These are phyloP conservation scores for Hirtodrosophila histrioides DNA, from an alignment of 2,888 invertebrate species.

Conservation along the genomic window DNA sequence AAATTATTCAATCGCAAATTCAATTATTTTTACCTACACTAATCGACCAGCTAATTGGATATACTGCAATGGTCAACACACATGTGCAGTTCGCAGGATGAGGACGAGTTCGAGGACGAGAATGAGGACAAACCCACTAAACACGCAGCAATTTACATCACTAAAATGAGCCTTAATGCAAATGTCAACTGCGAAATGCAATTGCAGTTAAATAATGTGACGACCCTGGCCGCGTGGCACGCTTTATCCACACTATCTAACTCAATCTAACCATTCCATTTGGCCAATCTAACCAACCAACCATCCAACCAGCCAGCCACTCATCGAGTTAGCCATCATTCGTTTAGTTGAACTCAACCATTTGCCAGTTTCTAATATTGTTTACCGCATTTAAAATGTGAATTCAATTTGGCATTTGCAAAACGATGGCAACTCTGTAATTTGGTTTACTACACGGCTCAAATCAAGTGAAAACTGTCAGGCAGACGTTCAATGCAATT, in stretches of 20 bases:
- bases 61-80: slow-evolving; percentile 1
- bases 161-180: slow-evolving; percentile 32
- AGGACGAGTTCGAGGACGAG: neutral
- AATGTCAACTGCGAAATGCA: slow-evolving; percentile 14
- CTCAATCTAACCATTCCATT: neutral
- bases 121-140: slow-evolving; percentile 9
- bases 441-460: slow-evolving; percentile 36
- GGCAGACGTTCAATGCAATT: slow-evolving; percentile 38
- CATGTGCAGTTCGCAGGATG: neutral
- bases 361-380: slow-evolving; percentile 20
- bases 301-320: neutral
- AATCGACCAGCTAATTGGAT: slow-evolving; percentile 12
- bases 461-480: slow-evolving; percentile 65
- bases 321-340: slow-evolving; percentile 22
- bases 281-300: neutral
- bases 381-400: slow-evolving; percentile 40
- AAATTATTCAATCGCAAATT: neutral
- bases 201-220: too few relatives aligned
- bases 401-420: slow-evolving; percentile 45
- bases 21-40: slow-evolving; percentile 6
- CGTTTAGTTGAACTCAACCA: slow-evolving; percentile 11
- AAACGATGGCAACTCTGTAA: slow-evolving; percentile 41
- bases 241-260: slow-evolving; percentile 21
- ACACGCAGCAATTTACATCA: neutral
- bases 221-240: slow-evolving; percentile 16